Conservation (phyloP, 2,797 vertebrate species). For the Sciurus carolinensis region DNA sequence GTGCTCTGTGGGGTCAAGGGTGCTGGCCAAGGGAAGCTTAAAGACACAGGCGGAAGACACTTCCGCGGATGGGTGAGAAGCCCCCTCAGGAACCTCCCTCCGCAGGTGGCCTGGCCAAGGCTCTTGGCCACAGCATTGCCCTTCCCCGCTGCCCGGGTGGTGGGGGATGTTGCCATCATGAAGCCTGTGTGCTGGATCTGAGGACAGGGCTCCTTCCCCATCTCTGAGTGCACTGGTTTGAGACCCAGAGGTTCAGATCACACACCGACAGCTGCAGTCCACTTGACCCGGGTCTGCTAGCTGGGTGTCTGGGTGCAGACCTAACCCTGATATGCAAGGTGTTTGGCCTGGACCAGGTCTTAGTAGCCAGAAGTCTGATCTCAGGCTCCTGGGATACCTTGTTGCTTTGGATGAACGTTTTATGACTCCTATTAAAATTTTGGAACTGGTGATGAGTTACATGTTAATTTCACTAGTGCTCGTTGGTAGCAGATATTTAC, state of each 20-base stretch:
- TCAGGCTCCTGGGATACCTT: background rate
- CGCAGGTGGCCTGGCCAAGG: background rate
- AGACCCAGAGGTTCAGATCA: background rate
- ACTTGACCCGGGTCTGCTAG: background rate
- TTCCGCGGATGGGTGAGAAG: background rate
- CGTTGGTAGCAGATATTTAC: conserved; percentile 70
- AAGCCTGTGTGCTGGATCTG: background rate
- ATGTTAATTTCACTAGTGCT: conserved; percentile 54
- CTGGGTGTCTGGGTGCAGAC: too few species aligned
- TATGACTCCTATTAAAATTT: background rate
- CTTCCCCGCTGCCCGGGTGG: fast-evolving
- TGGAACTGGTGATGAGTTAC: background rate
- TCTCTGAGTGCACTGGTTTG: background rate
- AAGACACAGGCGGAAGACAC: background rate
- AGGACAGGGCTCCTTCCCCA: background rate
- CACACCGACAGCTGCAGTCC: background rate
- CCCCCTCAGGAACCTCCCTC: background rate
- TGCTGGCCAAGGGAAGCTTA: background rate
- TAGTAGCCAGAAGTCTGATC: background rate
- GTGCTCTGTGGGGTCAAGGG: background rate
- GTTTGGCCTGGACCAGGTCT: background rate
- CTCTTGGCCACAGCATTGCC: background rate
- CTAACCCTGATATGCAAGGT: background rate
- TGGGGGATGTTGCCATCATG: background rate
- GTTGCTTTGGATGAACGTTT: background rate